These are phyloP conservation scores for Ceriagrion tenellum DNA, from an alignment of 2,888 invertebrate genomes.

Conservation along the genomic window DNA sequence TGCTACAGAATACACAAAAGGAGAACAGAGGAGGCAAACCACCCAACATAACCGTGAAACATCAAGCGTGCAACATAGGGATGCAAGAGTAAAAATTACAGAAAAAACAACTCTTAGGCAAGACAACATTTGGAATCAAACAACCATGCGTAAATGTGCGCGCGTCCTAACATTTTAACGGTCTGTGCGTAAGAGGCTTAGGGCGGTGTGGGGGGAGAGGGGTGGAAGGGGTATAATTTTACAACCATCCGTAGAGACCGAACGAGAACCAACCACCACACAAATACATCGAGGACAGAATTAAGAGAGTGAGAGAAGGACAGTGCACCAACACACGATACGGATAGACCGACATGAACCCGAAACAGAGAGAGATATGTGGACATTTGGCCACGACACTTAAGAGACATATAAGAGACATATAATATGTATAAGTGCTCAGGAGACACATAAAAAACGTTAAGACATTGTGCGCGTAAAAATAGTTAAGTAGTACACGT, in stretches of 20 bases:
- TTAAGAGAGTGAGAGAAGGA: background rate
- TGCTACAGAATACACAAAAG: background rate
- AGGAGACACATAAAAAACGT: background rate
- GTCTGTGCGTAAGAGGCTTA: background rate
- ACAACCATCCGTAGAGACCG: background rate
- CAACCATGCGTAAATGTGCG: background rate
- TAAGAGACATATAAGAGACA: background rate
- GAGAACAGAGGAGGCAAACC: background rate
- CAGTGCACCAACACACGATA: constrained; percentile 62
- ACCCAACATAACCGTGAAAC: background rate
- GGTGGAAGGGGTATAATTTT: background rate
- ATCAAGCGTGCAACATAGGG: background rate
- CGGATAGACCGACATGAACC: background rate
- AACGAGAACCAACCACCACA: constrained; percentile 40
- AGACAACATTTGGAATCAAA: background rate
- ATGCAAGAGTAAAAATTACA: background rate
- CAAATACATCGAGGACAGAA: background rate
- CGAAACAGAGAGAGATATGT: background rate
- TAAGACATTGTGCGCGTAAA: background rate
- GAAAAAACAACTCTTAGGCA: background rate
- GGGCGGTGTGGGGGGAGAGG: background rate
- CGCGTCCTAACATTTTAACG: background rate
- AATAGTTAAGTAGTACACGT: background rate
- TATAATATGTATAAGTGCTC: background rate
- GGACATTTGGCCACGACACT: background rate